phyloP scores from a whole-genome alignment of 2,113 vertebrate genomes.

The Hassar affinis region DNA sequence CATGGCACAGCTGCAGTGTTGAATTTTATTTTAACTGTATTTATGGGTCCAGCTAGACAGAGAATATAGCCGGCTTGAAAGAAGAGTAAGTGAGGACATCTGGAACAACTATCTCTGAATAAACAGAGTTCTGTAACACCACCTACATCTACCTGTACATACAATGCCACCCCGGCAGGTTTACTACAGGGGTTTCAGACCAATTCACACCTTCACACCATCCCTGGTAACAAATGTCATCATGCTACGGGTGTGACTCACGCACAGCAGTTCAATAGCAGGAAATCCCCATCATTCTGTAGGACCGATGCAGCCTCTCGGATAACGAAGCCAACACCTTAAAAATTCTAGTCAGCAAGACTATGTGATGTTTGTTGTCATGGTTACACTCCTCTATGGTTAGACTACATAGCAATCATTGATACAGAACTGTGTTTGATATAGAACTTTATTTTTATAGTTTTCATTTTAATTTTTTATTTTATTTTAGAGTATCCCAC shows the following conservation, averaged over 20 bases:
- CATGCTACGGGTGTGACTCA: neutral
- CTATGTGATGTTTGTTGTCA: conserved; percentile 5
- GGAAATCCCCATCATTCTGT: neutral
- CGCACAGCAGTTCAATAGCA: neutral
- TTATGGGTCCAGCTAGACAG: neutral
- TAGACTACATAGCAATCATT: neutral
- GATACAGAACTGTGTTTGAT: neutral
- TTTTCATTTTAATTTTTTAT: no score
- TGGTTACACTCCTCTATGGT: conserved; percentile 5
- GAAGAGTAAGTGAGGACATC: neutral
- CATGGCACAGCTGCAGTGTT: neutral
- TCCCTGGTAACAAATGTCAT: neutral
- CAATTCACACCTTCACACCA: conserved; percentile 1
- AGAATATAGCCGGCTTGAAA: neutral
- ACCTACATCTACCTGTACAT: neutral
- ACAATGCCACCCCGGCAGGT: neutral
- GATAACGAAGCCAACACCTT: neutral
- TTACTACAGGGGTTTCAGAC: neutral
- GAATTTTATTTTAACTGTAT: neutral
- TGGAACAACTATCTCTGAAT: neutral
- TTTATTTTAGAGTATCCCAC: neutral
- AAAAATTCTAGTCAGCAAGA: neutral
- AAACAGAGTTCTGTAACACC: no score
- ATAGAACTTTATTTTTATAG: neutral
- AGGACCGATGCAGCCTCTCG: no score